These are phyloP conservation scores for Molothrus aeneus DNA, from an alignment of 2,797 vertebrate genomes.

Conservation along the genomic window DNA sequence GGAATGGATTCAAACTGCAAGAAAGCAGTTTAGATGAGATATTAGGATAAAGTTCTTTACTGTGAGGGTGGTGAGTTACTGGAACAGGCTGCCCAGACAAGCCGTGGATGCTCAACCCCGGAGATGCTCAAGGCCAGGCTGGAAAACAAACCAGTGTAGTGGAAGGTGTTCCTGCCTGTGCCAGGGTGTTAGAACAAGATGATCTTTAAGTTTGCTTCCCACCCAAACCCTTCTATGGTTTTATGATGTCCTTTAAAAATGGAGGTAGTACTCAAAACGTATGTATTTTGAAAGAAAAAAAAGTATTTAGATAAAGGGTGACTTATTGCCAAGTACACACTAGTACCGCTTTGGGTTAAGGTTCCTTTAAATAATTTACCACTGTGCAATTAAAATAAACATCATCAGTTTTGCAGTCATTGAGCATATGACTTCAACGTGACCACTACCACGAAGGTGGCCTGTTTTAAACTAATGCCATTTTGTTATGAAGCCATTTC, in stretches of 20 bases:
- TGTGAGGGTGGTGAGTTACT: not conserved
- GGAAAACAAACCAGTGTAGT: not conserved
- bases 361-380: not conserved
- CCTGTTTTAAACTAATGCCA: not conserved
- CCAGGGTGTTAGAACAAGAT: not conserved
- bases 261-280: not conserved
- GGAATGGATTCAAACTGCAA: not conserved
- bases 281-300: not conserved
- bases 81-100: not conserved
- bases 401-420: not conserved
- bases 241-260: not conserved
- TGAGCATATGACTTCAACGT: accelerated
- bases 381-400: not conserved
- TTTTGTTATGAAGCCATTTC: not conserved
- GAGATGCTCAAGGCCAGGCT: not conserved
- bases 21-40: not conserved
- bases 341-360: not conserved
- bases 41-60: not conserved
- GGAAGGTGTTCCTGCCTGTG: accelerated
- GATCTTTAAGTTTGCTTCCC: not conserved
- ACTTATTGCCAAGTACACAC: not conserved
- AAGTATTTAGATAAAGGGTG: not conserved
- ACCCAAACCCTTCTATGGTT: not conserved
- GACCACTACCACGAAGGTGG: not conserved
- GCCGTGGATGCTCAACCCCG: not conserved